Base-by-base conservation (phyloP, 92 coral and sea anemone genomes). In the Epizoanthus scotinus region DNA sequence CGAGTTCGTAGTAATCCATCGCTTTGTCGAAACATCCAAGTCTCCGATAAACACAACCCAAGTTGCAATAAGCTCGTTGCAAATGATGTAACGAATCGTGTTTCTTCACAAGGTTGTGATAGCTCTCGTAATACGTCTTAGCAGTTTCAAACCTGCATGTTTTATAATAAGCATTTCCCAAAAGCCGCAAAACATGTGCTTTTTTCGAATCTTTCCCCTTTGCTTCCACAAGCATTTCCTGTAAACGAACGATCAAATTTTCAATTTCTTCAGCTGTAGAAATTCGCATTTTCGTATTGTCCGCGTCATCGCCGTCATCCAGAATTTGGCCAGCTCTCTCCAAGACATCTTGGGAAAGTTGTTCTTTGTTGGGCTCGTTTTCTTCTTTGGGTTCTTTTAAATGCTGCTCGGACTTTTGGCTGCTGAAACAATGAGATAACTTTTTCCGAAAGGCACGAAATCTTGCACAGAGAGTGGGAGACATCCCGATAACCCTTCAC, bases 31-130 rank as follows among this genome's bases (percentile, higher is more conserved):
- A 88, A 21, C 90, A 88, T 17, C 97, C 97, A 14, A 92, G 88
- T 71, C 94, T 78, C 22, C 91, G 87, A 56, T 82, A 78, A 21
- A 90, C 94, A 56, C 97, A 92, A 31, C 97, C 97, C 47, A 92
- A 89, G 69, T 92, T 87, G 70, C 94, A 92, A 69, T 92, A 86
- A 5, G 97, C 97, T 56, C 94, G 67, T 77, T 92, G 97, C 67
- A 92, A 65, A 68, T 67, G 83, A 14, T 69, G 47, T 14, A 71
- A 40, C 6, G 93, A 87, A 18, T 74, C 83, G 5, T 57, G 38
- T 54, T 84, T 81, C 75, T 77, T 84, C 26, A 90, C 77, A 9
- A 71, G 26, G 36, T 87, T 84, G 27, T 87, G 79, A 71, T 92
- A 84, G 72, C 87, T 86, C 66, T 90, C 90, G 71, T 84, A 92